Base-by-base conservation (phyloP, 2,113 vertebrate genomes). In the Chunga burmeisteri region DNA sequence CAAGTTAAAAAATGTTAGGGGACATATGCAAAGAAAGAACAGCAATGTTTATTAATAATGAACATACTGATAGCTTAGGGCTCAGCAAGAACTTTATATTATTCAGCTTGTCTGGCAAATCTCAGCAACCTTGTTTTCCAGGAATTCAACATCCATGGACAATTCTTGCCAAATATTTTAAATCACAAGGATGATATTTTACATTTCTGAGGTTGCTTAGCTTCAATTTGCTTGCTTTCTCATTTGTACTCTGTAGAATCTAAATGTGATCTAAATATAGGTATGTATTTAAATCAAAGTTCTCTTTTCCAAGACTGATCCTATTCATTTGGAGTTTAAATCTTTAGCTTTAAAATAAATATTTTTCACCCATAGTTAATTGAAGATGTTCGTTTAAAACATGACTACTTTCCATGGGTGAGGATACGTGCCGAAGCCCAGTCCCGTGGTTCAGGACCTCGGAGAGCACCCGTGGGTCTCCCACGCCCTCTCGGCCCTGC, bases 361-460 rank as follows among this genome's bases (percentile, higher is more conserved):
- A 44, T 55, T 70, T 94, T 70, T 68, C 68, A 90, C 36, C 20
- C 40, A 65, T 82, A 89, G 3, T 94, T 95, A 95, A 90, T 67
- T 78, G 52, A 95, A 95, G 58, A 90, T 52, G 68, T 74, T 83
- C 85, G 93, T 95, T 77, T 88, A 86, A 96, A 96, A 91, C 72
- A 63, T 74, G 90, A 75, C 62, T 96, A 75, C 62, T 96, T 86
- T 67, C 74, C 74, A 85, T 95, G 56, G 89, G 44, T 73, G 92
- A 80, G 7, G 44, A 58, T 63, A 71, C 4, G 11, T 82, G 81
- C 85, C 3, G 0, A 86, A 92, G 47, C 63, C 86, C 65, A 44
- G 65, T 20, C 10, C 61, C 63, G 32, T 8, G 47, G 77, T 97
- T 98, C 98, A 98, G 98, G 10, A 98, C 98, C 98, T 95, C 94